Evolutionary conservation across 1,140 invertebrate species (phyloP), one percentile per base, ranked within the genome.

Genomic region (Linepithema humile): DNA sequence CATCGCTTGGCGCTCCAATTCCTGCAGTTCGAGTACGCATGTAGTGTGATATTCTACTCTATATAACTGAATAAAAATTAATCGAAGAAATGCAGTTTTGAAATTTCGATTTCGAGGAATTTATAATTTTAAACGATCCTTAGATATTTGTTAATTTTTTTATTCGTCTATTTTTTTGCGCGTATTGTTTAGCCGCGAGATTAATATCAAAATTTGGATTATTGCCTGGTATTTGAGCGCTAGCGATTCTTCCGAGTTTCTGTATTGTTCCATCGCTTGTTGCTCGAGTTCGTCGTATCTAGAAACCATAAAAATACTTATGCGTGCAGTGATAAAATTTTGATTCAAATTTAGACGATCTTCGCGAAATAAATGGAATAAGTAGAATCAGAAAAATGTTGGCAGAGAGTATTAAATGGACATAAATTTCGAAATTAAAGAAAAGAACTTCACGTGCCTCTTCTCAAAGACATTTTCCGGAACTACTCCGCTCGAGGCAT

Each of bases 181-280:
- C 6, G 10, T 2, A 2, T 32, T 35, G 53, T 50, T 4, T 50
- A 70, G 26, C 17, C n/a, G 38, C 10, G n/a, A 69, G 6, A 32
- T 70, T 2, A 57, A 72, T 73, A 73, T 57, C n/a, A 45, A 55
- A 73, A 2, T 73, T 45, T 69, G 1, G 2, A 50, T 50, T 1
- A 0, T 69, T 90, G 91, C 93, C 87, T 94, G 93, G 72, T 93
- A 94, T 67, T 91, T 89, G 10, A 92, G 86, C 1, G 91, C 91
- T 6, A 94, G 70, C 20, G 91, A 93, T 50, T 93, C 93, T 10
- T 94, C 93, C 3, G 93, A 93, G 0, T 87, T 90, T 62, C 92
- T 89, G 57, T 94, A 94, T 69, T 94, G 93, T 38, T 94, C 93
- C 77, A 94, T 92, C 0, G 93, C 93, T 59, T 94, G 92, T 35